These are phyloP conservation scores for Drosophila infuscata DNA, from an alignment of 2,888 invertebrate genomes.

Conservation along the genomic window DNA sequence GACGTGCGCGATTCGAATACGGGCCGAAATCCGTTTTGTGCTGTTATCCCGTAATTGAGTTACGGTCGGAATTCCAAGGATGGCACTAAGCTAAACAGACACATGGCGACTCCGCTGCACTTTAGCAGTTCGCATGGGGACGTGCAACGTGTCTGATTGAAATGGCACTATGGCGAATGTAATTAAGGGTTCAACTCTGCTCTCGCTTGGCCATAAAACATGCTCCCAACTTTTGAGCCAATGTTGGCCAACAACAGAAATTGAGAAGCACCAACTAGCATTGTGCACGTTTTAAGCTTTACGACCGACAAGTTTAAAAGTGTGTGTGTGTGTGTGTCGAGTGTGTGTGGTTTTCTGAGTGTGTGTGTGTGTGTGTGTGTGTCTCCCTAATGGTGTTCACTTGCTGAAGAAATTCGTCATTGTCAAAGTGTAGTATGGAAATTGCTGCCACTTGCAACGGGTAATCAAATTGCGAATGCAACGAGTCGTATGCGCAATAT, in stretches of 20 bases:
- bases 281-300: conserved; percentile 60
- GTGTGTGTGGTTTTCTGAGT: not conserved
- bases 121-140: conserved; percentile 24
- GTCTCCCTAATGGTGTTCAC: conserved; percentile 36
- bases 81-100: conserved; percentile 20
- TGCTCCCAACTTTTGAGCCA: conserved; percentile 40
- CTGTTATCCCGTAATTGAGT: conserved; percentile 70
- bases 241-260: conserved; percentile 40
- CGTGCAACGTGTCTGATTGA: conserved; percentile 49
- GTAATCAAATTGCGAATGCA: conserved; percentile 46
- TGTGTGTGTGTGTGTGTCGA: not conserved
- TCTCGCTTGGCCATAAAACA: conserved; percentile 55
- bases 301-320: conserved; percentile 35
- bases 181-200: conserved; percentile 49
- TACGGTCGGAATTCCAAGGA: conserved; percentile 44
- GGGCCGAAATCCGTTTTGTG: conserved; percentile 54
- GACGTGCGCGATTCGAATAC: conserved; percentile 40
- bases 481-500: conserved; percentile 67
- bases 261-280: conserved; percentile 58
- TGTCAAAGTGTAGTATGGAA: conserved; percentile 25
- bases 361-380: not conserved
- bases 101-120: conserved; percentile 35
- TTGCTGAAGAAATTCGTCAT: conserved; percentile 9
- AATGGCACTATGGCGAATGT: conserved; percentile 39
- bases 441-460: conserved; percentile 32